Percentiles rank a stretch among this genome's conserved stretches.
Evolutionary conservation across 2,113 vertebrate species (phyloP).

Genomic region (Leptobrachium ailaonicum): DNA sequence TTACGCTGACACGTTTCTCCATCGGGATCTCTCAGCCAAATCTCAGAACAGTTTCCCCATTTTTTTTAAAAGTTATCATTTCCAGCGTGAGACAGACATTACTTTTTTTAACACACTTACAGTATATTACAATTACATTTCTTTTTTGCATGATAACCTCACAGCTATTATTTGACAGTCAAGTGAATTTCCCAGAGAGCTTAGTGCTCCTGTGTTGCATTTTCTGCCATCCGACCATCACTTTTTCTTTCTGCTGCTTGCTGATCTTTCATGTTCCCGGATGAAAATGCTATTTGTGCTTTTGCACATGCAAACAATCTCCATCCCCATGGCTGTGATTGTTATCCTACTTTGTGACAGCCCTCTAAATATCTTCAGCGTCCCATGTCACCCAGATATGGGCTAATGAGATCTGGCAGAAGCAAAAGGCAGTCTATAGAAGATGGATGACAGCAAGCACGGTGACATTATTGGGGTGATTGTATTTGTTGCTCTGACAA

Average conservation of each 20-base stretch:
- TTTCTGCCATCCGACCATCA: background rate
- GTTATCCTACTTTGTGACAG: constrained; percentile 23
- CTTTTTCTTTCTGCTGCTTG: background rate
- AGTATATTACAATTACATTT: background rate
- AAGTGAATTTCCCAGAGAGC: background rate
- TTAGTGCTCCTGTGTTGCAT: background rate
- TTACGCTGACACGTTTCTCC: constrained; percentile 13
- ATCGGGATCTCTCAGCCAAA: background rate
- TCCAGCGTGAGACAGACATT: background rate
- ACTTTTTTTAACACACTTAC: background rate
- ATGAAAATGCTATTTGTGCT: constrained; percentile 11
- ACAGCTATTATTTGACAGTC: background rate
- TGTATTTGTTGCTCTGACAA: background rate
- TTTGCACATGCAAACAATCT: constrained; percentile 20
- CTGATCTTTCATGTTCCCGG: constrained; percentile 3
- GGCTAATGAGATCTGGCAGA: constrained; percentile 33
- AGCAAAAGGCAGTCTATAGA: constrained; percentile 19
- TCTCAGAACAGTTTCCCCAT: background rate
- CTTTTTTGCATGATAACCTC: background rate
- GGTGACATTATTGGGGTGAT: constrained; percentile 3
- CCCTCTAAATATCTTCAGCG: background rate
- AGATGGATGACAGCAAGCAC: background rate
- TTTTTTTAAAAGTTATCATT: background rate
- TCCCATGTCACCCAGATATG: constrained; percentile 16
- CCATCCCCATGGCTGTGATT: background rate